A percentile compares a stretch with the other conserved stretches of the same genome.
Conservation (phyloP, 2,797 vertebrate species). For the Sus cebifrons region DNA sequence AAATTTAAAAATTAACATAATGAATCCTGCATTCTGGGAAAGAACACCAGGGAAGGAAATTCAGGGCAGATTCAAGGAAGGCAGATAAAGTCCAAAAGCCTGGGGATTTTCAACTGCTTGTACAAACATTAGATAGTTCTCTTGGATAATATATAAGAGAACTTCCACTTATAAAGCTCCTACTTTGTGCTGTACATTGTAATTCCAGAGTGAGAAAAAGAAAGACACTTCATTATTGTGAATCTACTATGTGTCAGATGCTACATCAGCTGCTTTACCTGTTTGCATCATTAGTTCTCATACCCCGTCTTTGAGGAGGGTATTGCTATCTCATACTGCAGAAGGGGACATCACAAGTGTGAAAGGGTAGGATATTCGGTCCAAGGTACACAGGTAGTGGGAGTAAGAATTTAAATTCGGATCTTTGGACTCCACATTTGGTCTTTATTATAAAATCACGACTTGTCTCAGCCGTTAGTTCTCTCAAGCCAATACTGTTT, state of each 20-base stretch:
- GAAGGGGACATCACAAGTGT: not conserved
- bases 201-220: slow-evolving; percentile 22
- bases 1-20: not conserved
- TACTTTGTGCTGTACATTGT: not conserved
- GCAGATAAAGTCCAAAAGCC: not conserved
- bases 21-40: not conserved
- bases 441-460: not conserved
- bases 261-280: not conserved
- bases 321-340: not conserved
- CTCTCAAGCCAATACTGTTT: not conserved
- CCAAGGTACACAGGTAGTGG: not conserved
- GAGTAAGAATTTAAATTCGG: not conserved
- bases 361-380: not conserved
- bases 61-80: not conserved
- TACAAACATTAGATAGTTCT: not conserved
- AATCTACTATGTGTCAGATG: not conserved
- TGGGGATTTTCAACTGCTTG: not conserved
- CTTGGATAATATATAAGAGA: not conserved
- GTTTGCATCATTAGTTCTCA: not conserved
- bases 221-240: not conserved
- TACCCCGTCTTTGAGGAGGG: not conserved
- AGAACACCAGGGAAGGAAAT: not conserved
- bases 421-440: not conserved
- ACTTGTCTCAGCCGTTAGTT: not conserved
- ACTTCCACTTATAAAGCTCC: not conserved